A percentile compares a stretch with the other conserved stretches of the same genome.
Conservation (phyloP, 2,888 invertebrate species). For the Leptopterna dolabrata region DNA sequence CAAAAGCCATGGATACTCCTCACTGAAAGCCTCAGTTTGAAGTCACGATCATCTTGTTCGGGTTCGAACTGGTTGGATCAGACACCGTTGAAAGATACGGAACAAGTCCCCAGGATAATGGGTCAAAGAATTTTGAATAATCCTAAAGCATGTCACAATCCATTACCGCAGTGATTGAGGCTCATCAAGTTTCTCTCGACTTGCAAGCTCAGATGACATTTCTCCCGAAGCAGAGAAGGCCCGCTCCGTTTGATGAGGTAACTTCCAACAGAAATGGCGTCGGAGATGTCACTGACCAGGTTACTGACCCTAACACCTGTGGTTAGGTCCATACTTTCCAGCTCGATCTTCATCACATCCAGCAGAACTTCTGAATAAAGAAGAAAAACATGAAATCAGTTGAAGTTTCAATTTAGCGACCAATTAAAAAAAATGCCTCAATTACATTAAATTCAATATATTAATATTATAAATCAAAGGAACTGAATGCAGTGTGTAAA, state of each 20-base stretch:
- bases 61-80: too few relatives aligned
- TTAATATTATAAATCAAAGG: too few relatives aligned
- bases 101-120: too few relatives aligned
- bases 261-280: slow-evolving; percentile 67
- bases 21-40: too few relatives aligned
- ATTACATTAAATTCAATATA: too few relatives aligned
- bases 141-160: too few relatives aligned
- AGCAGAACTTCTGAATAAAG: slow-evolving; percentile 66
- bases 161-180: slow-evolving; percentile 66
- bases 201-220: slow-evolving; percentile 82
- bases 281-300: slow-evolving; percentile 36
- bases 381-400: neutral
- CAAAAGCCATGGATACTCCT: too few relatives aligned
- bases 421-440: neutral
- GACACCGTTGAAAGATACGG: too few relatives aligned
- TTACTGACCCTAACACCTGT: slow-evolving; percentile 71
- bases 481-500: neutral
- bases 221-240: slow-evolving; percentile 81
- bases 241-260: slow-evolving; percentile 71
- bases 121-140: too few relatives aligned
- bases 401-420: neutral
- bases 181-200: slow-evolving; percentile 85
- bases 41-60: too few relatives aligned
- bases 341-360: slow-evolving; percentile 79
- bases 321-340: slow-evolving; percentile 83